Evolutionary conservation across 1,140 invertebrate genomes (phyloP).

Genomic region (Hycleus cichorii): DNA sequence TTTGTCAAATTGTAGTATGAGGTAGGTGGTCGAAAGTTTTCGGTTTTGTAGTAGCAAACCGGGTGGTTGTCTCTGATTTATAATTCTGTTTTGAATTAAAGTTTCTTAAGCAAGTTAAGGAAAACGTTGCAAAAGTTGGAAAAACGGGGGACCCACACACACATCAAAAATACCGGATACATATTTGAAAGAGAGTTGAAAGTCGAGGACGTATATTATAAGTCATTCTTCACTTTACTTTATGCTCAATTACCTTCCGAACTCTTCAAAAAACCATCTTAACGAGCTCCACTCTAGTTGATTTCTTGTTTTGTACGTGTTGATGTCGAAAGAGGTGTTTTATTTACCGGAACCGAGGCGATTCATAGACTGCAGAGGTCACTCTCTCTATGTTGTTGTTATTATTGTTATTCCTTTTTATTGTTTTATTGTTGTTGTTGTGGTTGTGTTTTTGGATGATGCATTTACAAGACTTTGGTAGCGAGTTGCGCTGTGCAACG

Average conservation of each 20-base stretch:
- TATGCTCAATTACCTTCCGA: constrained; percentile 19
- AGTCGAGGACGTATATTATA: constrained; percentile 1
- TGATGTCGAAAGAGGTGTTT: too few relatives aligned
- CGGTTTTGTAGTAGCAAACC: too few relatives aligned
- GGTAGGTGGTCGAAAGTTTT: too few relatives aligned
- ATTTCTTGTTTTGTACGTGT: too few relatives aligned
- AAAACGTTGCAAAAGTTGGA: constrained; percentile 12
- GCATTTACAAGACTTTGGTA: constrained; percentile 7
- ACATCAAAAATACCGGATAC: too few relatives aligned
- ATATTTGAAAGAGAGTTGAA: not conserved
- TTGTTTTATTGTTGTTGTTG: too few relatives aligned
- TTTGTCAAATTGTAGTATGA: not conserved
- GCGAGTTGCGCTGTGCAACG: constrained; percentile 22
- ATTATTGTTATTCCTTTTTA: too few relatives aligned
- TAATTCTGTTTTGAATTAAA: constrained; percentile 17
- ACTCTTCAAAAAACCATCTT: not conserved
- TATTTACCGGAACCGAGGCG: too few relatives aligned
- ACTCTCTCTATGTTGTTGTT: too few relatives aligned
- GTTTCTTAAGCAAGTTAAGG: not conserved
- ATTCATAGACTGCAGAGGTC: too few relatives aligned
- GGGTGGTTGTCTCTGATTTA: constrained; percentile 5
- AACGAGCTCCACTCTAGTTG: constrained; percentile 1
- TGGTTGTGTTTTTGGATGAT: constrained; percentile 8
- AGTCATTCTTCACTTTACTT: constrained; percentile 20
- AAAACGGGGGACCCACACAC: not conserved